Base-by-base conservation (phyloP, 2,113 vertebrate species). In the Dolichotis patagonum region DNA sequence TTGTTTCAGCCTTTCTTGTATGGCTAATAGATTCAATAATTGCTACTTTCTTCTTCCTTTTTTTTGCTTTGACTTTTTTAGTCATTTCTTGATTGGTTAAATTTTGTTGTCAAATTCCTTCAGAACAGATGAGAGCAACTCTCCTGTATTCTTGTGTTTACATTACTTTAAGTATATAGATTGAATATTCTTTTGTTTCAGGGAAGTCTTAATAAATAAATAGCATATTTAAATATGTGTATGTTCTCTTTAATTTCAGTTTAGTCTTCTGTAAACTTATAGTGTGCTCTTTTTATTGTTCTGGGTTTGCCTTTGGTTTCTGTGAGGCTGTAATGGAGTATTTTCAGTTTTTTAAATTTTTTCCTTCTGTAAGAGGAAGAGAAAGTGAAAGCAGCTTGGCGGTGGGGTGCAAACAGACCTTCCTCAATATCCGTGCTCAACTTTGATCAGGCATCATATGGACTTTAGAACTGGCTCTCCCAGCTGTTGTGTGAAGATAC, bases 141-240 rank as follows among this genome's bases (percentile, higher is more conserved):
- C 19, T 26, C 65, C n/a, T 78, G 19, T 63, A 81, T 60, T 86
- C 20, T 91, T 95, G 24, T 20, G 62, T 56, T 89, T 63, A 17
- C 22, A 46, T 82, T 11, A 8, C 52, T 87, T 91, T 60, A 63
- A 75, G 52, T 71, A 54, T 3, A n/a, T 73, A 65, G 35, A 30
- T 32, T 92, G 58, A 89, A 60, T 69, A 41, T 5, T 91, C 7
- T 91, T 96, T 91, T 38, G 71, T 85, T 86, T 95, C 24, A 96
- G 26, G 5, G 35, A 95, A 71, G 1, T 77, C 75, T 94, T 63
- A 67, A 63, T 75, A 78, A 88, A 52, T 56, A 54, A 62, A 52
- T 56, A 54, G 56, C 35, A 58, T 41, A 12, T 67, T 52, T n/a
- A 87, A n/a, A 78, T 65, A 35, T 19, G 62, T 85, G 7, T 24